A percentile compares a stretch with the other conserved stretches of the same genome.
phyloP scores from a whole-genome alignment of 1,140 invertebrate genomes.

The Yoshiicerus persimilis region DNA sequence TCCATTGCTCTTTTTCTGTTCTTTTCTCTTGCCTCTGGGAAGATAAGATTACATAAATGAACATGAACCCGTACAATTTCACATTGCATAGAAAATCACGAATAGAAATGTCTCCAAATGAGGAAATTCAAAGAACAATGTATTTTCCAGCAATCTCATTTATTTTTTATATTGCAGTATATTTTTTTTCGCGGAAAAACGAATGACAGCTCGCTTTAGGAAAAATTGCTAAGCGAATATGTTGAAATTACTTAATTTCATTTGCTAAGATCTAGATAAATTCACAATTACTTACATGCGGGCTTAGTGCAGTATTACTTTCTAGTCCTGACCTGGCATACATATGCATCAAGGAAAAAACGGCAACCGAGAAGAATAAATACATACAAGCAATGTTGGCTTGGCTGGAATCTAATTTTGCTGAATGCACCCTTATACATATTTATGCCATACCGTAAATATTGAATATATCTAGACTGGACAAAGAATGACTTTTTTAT shows the following conservation, averaged over 20 bases:
- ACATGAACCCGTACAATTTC: too few species aligned
- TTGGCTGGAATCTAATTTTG: background rate
- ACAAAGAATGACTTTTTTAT: background rate
- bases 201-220: background rate
- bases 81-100: background rate
- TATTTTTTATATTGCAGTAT: too few species aligned
- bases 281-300: background rate
- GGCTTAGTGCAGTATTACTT: background rate
- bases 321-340: too few species aligned
- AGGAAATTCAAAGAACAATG: background rate
- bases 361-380: background rate
- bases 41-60: too few species aligned
- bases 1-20: too few species aligned
- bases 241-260: background rate
- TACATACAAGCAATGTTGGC: background rate
- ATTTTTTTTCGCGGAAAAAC: background rate
- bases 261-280: background rate
- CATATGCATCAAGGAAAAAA: background rate
- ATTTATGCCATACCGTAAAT: background rate
- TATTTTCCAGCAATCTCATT: too few species aligned
- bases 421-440: too few species aligned
- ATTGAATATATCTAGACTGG: background rate
- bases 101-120: background rate
- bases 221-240: background rate
- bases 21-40: too few species aligned